Evolutionary conservation across 2,888 invertebrate genomes (phyloP).

Genomic region (Galerucella pusilla): DNA sequence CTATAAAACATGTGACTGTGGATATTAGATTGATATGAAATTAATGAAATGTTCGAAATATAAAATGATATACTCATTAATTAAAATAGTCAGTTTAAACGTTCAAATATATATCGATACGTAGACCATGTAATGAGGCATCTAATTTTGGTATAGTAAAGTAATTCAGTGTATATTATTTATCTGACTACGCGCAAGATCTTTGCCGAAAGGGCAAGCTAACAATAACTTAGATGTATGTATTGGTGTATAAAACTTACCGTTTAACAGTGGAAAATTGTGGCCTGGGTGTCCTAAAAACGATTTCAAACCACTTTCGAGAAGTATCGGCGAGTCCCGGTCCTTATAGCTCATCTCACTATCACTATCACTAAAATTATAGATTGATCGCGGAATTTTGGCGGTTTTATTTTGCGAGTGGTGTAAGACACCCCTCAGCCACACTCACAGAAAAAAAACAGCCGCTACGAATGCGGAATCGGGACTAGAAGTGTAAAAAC

Average conservation of each 20-base stretch:
- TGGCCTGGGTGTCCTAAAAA: constrained; percentile 86
- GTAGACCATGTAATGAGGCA: not conserved
- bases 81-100: constrained; percentile 35
- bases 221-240: constrained; percentile 42
- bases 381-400: constrained; percentile 65
- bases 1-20: constrained; percentile 55
- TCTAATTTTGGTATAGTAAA: constrained; percentile 27
- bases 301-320: constrained; percentile 89
- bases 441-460: constrained; percentile 45
- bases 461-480: constrained; percentile 43
- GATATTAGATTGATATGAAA: constrained; percentile 40
- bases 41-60: constrained; percentile 36
- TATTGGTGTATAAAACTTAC: constrained; percentile 65
- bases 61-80: constrained; percentile 41
- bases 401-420: constrained; percentile 55
- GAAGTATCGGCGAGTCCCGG: constrained; percentile 85
- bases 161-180: constrained; percentile 35
- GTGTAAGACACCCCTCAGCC: constrained; percentile 54
- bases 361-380: constrained; percentile 65
- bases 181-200: constrained; percentile 39
- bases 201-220: constrained; percentile 42
- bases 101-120: not conserved
- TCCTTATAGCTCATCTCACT: constrained; percentile 91
- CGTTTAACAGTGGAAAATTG: constrained; percentile 82
- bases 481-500: constrained; percentile 40